A percentile compares a stretch with the other conserved stretches of the same genome.
phyloP scores from a whole-genome alignment of 2,113 vertebrate genomes.

The Cnemophilus loriae region DNA sequence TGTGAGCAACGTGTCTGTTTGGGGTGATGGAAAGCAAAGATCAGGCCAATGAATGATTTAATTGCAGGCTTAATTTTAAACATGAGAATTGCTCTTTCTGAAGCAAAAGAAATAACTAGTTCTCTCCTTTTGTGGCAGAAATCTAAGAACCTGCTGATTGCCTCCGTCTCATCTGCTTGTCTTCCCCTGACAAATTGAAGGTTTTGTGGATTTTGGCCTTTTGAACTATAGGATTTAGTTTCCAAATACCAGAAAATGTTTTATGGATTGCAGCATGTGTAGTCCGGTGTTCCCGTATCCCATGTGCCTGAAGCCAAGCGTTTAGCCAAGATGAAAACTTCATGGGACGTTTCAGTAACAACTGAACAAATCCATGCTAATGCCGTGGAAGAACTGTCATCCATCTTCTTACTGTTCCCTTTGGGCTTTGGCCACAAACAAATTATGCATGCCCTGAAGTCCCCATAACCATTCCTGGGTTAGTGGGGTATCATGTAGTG shows the following conservation, averaged over 20 bases:
- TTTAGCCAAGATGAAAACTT: background rate
- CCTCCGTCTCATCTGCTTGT: background rate
- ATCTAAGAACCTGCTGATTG: background rate
- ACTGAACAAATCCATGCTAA: conserved; percentile 26
- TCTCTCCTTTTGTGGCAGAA: background rate
- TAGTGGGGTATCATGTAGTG: background rate
- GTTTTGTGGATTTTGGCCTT: conserved; percentile 1
- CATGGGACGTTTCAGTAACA: background rate
- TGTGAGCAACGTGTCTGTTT: background rate
- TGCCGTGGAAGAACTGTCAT: background rate
- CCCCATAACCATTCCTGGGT: background rate
- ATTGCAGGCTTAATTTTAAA: background rate
- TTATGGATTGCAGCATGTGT: background rate
- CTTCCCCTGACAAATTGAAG: background rate
- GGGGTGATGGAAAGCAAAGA: background rate
- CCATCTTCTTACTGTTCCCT: background rate
- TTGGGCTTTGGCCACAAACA: background rate
- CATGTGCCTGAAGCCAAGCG: background rate
- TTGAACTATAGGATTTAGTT: background rate
- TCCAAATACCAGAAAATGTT: conserved; percentile 2
- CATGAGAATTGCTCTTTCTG: background rate
- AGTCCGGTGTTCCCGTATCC: background rate
- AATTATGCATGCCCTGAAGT: background rate
- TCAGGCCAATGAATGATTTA: background rate
- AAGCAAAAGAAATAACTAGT: background rate